Base-by-base conservation (phyloP, 1,140 invertebrate species). In the Solen grandis region DNA sequence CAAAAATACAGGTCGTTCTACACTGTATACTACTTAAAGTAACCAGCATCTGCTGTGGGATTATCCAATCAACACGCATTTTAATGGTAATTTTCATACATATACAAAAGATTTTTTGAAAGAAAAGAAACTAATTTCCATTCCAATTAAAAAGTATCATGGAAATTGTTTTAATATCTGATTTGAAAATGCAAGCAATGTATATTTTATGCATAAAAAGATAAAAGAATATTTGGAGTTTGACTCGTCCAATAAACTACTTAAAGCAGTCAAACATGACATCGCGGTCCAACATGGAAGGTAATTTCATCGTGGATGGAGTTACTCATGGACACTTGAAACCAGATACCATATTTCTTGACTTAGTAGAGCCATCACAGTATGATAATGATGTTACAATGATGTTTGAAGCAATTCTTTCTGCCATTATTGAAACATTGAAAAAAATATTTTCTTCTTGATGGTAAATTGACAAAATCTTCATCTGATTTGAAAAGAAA, bases 401-500 rank as follows among this genome's bases (percentile, higher is more conserved):
- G 27, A 52, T 69, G 16, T 36, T 69, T 22, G 16, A 46, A 25
- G 4, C 8, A 27, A 69, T 69, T 38, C 19, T 69, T 8, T 54
- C 69, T 35, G 69, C 69, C 33, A 35, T 72, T n/a, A 38, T 33
- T 13, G 41, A 57, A 31, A 5, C 41, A 13, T 57, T 38, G 50
- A 3, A 27, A 54, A 31, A 33, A 13, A 19, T 72, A 13, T 72
- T 70, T 54, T 27, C 3, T 72, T 55, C n/a, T 13, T 22, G 69
- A 38, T 55, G 69, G 54, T 36, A 72, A n/a, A n/a, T n/a, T n/a
- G n/a, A n/a, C n/a, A n/a, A n/a, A n/a, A n/a, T n/a, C 19, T 38
- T 59, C 70, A 46, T 19, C 8, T 60, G 54, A 74, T 60, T 60
- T 59, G 22, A 68, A 68, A 41, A 33, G 16, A 13, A 36, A 62